A percentile compares a stretch with the other conserved stretches of the same genome.
phyloP scores from a whole-genome alignment of 2,888 invertebrate species.

The Sipha maydis region DNA sequence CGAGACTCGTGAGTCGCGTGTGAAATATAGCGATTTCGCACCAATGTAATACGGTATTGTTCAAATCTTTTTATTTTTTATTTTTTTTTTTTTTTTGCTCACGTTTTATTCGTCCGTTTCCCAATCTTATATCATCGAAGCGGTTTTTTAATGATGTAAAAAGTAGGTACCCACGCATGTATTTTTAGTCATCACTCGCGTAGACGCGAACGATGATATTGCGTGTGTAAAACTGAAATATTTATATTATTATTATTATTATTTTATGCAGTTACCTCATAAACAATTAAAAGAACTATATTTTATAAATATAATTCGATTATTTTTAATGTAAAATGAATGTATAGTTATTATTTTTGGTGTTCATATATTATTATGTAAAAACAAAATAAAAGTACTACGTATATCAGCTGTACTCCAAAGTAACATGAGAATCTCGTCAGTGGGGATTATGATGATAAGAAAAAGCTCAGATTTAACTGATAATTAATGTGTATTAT shows the following conservation, averaged over 20 bases:
- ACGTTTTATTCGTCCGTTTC: neutral
- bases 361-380: neutral
- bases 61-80: too few relatives aligned
- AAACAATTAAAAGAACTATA: slow-evolving; percentile 35
- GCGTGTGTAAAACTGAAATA: neutral
- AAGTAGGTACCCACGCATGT: neutral
- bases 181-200: neutral
- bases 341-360: slow-evolving; percentile 31
- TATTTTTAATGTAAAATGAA: neutral
- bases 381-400: neutral
- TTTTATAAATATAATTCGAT: slow-evolving; percentile 27
- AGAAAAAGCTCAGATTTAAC: slow-evolving; percentile 11
- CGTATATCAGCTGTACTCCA: slow-evolving; percentile 28
- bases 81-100: neutral
- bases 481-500: slow-evolving; percentile 8
- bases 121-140: neutral
- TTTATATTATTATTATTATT: neutral
- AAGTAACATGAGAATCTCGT: neutral
- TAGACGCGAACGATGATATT: too few relatives aligned
- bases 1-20: too few relatives aligned
- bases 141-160: neutral
- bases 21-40: too few relatives aligned
- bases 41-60: too few relatives aligned
- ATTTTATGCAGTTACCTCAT: slow-evolving; percentile 42
- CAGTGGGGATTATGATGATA: neutral